A percentile compares a stretch with the other conserved stretches of the same genome.
Evolutionary conservation across 2,797 vertebrate genomes (phyloP).

Genomic region (Taeniopygia guttata): DNA sequence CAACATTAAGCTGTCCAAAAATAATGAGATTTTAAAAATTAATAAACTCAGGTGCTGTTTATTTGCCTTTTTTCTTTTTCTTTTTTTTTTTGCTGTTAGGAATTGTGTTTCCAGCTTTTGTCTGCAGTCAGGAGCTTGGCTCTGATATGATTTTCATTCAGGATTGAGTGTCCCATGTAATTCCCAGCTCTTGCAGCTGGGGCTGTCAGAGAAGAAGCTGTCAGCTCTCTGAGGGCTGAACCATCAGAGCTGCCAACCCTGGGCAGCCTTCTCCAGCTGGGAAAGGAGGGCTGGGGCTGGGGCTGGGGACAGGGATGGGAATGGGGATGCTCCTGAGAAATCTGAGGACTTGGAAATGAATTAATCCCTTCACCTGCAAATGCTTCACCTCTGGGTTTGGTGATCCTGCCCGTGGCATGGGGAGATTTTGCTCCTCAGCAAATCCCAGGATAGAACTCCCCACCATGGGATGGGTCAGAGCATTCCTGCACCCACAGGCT

Average conservation of each 20-base stretch:
- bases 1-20: conserved; percentile 29
- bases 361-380: not conserved
- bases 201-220: not conserved
- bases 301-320: too few relatives aligned
- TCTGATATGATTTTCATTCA: conserved; percentile 37
- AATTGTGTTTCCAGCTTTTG: not conserved
- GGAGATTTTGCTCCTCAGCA: not conserved
- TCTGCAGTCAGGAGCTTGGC: conserved; percentile 13
- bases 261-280: not conserved
- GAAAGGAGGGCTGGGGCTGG: not conserved
- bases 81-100: not conserved
- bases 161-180: not conserved
- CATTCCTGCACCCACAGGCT: not conserved
- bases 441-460: not conserved
- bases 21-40: not conserved
- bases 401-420: not conserved
- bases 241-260: not conserved
- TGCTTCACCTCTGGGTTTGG: not conserved
- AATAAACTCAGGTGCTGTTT: not conserved
- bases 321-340: not conserved
- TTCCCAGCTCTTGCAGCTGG: conserved; percentile 32
- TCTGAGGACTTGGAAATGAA: not conserved
- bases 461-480: not conserved
- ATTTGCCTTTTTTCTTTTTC: not conserved
- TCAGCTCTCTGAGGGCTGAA: conserved; percentile 2